phyloP scores from a whole-genome alignment of 2,797 vertebrate genomes.

The Masticophis lateralis region DNA sequence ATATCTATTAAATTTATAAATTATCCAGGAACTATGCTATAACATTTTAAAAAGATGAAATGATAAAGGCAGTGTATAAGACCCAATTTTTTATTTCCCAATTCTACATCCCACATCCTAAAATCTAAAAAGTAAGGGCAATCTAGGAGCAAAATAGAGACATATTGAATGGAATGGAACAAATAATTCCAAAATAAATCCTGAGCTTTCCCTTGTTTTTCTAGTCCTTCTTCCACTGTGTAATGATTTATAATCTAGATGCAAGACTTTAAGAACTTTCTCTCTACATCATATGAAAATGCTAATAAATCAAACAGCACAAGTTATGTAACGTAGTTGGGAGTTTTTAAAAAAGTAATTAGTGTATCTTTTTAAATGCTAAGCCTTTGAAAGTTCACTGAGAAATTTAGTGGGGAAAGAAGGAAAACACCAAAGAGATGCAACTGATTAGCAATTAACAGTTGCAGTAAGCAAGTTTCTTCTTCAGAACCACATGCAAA shows the following conservation, averaged over 20 bases:
- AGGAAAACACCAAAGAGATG: background rate
- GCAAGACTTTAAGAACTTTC: background rate
- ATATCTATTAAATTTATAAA: background rate
- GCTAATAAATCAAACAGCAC: background rate
- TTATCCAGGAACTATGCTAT: background rate
- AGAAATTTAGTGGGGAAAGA: background rate
- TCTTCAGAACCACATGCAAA: background rate
- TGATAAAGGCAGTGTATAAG: background rate
- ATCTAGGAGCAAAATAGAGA: background rate
- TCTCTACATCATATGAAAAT: background rate
- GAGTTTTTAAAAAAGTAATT: background rate
- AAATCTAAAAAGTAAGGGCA: background rate
- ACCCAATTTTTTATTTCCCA: background rate
- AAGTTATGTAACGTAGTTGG: background rate
- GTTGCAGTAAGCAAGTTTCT: background rate
- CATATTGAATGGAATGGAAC: background rate
- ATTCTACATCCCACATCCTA: background rate
- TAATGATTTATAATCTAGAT: background rate
- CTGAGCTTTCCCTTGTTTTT: background rate
- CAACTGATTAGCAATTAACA: background rate
- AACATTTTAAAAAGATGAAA: background rate
- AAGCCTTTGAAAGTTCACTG: background rate
- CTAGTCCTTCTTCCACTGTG: background rate
- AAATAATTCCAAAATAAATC: background rate
- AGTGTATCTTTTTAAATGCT: background rate